Base-by-base conservation (phyloP, 2,888 invertebrate genomes). In the Apodemia duryi region DNA sequence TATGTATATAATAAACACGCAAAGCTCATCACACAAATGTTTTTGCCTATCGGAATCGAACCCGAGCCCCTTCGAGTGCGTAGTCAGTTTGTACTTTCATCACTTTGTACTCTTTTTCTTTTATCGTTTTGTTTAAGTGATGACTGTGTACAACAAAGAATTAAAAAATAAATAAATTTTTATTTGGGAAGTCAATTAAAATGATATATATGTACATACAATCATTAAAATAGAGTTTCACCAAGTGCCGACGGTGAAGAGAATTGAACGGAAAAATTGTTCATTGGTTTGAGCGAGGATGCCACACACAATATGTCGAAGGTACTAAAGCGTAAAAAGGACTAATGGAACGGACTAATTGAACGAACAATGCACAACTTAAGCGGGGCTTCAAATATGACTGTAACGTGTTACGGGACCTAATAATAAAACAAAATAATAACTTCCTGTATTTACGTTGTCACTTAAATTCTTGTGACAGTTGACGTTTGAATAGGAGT, bases 281-380 rank as follows among this genome's bases (percentile, higher is more conserved):
- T 49, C n/a, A 49, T n/a, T 7, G 21, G 49, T 5, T 49, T 49
- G n/a, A 51, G 21, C n/a, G 21, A n/a, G 51, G 51, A 51, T n/a
- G 21, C 21, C 51, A 51, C 21, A 51, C 51, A 51, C 51, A 21
- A 21, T 21, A 21, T 51, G 13, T 5, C 46, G 51, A 51, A 21
- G 51, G 21, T 51, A 51, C 21, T n/a, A 46, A 46, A 46, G 6
- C 46, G n/a, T 46, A 46, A 46, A 46, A 46, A 46, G 13, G 13
- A 13, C 46, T 46, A 46, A 46, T n/a, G 46, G 21, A 46, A 46
- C 46, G 13, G 46, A n/a, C 46, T 51, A 51, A 51, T 51, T 51
- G 21, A 51, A 51, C 7, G 51, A 51, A 51, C 51, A 51, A 51
- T 21, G 51, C 51, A 51, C 51, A 51, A 51, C 51, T 51, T 51